Base-by-base conservation (phyloP, 2,797 vertebrate genomes). In the Parambassis ranga region DNA sequence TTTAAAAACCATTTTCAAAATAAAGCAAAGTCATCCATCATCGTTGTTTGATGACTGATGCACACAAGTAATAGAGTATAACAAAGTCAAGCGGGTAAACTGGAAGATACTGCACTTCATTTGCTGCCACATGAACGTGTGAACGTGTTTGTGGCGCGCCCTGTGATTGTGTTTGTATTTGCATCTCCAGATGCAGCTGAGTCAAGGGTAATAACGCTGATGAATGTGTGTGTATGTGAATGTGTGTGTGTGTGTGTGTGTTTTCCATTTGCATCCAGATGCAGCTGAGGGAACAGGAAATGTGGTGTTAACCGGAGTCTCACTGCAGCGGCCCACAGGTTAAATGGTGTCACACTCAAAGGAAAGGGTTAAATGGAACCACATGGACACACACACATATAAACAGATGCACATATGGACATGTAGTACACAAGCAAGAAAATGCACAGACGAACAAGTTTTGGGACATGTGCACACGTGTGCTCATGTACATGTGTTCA, bases 321-420 rank as follows among this genome's bases (percentile, higher is more conserved):
- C 71, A 49, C 73, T 81, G 65, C 75, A 77, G 77, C 36, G 28
- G 81, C 78, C 65, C 42, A 71, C 63, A 53, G 87, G 86, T 91
- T 87, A 89, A 90, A 87, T 65, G 82, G 85, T 83, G 82, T 89
- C 83, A 86, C 69, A 79, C 55, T 91, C 82, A 82, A 88, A 86
- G 81, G 74, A 86, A 81, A 71, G 77, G 87, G 87, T 90, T 90
- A 89, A 92, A 84, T 55, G 77, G 75, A 87, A 85, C 77, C 89
- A 91, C 67, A 85, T 89, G 82, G 62, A 60, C n/a, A 15, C 27
- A 41, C 35, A 43, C 57, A 46, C 41, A 53, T 4, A 37, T 44
- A 51, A 41, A 71, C 67, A 80, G 30, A 70, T 62, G 59, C 68
- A 65, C 50, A 72, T 63, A 15, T 67, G 58, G 51, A 83, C 38